Base-by-base conservation (phyloP, 2,888 invertebrate genomes). In the Tenthredo amoena region DNA sequence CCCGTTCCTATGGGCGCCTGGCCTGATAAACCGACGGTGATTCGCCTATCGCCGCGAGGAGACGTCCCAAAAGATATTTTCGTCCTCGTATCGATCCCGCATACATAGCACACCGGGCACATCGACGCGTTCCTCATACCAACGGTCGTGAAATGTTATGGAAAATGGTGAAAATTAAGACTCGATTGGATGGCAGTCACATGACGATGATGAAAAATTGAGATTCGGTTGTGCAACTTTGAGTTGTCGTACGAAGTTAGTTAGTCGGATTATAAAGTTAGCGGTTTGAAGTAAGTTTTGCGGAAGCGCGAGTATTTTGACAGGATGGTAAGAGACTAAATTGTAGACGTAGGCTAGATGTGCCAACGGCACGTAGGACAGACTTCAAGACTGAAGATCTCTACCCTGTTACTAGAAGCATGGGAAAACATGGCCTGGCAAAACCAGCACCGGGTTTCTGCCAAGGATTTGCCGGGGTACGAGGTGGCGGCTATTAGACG, bases 401-500 rank as follows among this genome's bases (percentile, higher is more conserved):
- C 43, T 15, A 43, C 21, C n/a, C 40, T 15, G 21, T 1, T 34
- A 21, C 15, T 18, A 18, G 9, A 40, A 43, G 62, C 62, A 62
- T 62, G 62, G 72, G 43, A 43, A 74, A 34, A 31, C 68, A 26
- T 68, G 68, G 34, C 34, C 18, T 34, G 68, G 68, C 68, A 34
- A 34, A 68, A 26, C 26, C 68, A 68, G 68, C 37, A 7, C 43
- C 18, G 21, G 74, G 43, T 43, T 47, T 31, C 81, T 62, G 62
- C n/a, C 83, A 9, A 43, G 68, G 83, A 68, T 68, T 68, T 65
- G 65, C 68, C 55, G 74, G 84, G 86, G 84, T 76, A 86, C 86
- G 88, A 86, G 86, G 82, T 87, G 86, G 79, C 86, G 87, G 89
- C 90, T 90, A 91, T 92, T 90, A 91, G 91, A 90, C 88, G 89